A percentile compares a stretch with the other conserved stretches of the same genome.
phyloP scores from a whole-genome alignment of 2,888 invertebrate genomes.

The Mythimna pallens region DNA sequence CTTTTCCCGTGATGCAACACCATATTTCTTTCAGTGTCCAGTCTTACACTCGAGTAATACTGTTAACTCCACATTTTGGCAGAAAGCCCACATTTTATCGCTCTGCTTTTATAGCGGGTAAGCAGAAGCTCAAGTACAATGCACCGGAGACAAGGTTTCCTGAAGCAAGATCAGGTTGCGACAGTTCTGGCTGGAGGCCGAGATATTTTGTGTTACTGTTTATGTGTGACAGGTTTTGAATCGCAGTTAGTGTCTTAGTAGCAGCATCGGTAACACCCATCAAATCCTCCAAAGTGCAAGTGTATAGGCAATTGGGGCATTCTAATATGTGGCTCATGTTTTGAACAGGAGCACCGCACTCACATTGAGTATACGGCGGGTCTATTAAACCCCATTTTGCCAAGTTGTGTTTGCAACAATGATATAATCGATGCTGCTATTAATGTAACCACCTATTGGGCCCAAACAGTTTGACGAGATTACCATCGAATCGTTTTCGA shows the following conservation, averaged over 20 bases:
- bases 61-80: constrained; percentile 55
- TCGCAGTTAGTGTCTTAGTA: background rate
- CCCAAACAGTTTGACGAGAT: too few species aligned
- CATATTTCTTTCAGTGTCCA: constrained; percentile 49
- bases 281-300: too few species aligned
- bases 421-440: too few species aligned
- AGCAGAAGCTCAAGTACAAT: constrained; percentile 65
- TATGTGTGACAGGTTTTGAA: constrained; percentile 31
- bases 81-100: constrained; percentile 45
- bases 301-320: too few species aligned
- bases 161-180: constrained; percentile 60
- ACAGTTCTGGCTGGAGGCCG: constrained; percentile 58
- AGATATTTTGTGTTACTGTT: constrained; percentile 36
- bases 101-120: constrained; percentile 50
- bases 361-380: too few species aligned
- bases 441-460: too few species aligned
- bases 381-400: too few species aligned
- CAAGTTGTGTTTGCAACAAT: too few species aligned
- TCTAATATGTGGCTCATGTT: too few species aligned
- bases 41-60: constrained; percentile 25
- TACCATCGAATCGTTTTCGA: too few species aligned
- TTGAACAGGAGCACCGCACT: too few species aligned
- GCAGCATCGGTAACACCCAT: too few species aligned
- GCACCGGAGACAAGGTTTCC: constrained; percentile 63
- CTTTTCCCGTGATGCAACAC: constrained; percentile 47